A percentile compares a stretch with the other conserved stretches of the same genome.
Evolutionary conservation across 2,113 vertebrate genomes (phyloP).

Genomic region (Gambusia affinis): DNA sequence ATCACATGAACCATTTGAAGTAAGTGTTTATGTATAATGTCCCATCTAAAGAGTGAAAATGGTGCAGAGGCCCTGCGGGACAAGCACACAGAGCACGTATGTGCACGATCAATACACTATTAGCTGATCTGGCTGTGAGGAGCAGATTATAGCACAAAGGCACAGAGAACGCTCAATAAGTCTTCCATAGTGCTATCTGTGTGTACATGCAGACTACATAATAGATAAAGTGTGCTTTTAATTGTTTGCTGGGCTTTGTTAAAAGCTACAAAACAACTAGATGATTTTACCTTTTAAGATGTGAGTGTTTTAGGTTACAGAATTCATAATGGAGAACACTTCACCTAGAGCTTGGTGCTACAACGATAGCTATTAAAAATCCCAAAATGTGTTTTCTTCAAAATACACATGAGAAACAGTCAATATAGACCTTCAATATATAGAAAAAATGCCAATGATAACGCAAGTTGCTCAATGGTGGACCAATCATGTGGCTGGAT

Average conservation of each 20-base stretch:
- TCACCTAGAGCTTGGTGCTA: too few species aligned
- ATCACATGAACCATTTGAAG: constrained; percentile 66
- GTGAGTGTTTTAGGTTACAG: too few species aligned
- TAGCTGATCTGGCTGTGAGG: constrained; percentile 62
- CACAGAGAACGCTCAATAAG: constrained; percentile 58
- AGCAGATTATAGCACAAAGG: constrained; percentile 56
- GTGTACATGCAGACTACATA: constrained; percentile 46
- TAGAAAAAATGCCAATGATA: too few species aligned
- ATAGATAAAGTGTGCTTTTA: constrained; percentile 43
- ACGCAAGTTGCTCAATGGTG: too few species aligned
- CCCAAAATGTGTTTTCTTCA: too few species aligned
- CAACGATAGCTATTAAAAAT: too few species aligned
- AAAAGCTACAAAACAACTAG: constrained; percentile 8
- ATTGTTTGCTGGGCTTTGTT: constrained; percentile 39
- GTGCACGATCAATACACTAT: constrained; percentile 77
- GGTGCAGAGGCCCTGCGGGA: constrained; percentile 64
- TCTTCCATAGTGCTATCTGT: constrained; percentile 50
- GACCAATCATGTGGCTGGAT: too few species aligned
- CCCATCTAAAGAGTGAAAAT: constrained; percentile 72
- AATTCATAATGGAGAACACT: too few species aligned
- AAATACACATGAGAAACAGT: too few species aligned
- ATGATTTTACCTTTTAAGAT: background rate
- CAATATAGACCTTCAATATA: too few species aligned
- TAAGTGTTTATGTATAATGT: constrained; percentile 75
- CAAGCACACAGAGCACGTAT: constrained; percentile 66